Base-by-base conservation (phyloP, 2,797 vertebrate genomes). In the Pelochelys cantorii region DNA sequence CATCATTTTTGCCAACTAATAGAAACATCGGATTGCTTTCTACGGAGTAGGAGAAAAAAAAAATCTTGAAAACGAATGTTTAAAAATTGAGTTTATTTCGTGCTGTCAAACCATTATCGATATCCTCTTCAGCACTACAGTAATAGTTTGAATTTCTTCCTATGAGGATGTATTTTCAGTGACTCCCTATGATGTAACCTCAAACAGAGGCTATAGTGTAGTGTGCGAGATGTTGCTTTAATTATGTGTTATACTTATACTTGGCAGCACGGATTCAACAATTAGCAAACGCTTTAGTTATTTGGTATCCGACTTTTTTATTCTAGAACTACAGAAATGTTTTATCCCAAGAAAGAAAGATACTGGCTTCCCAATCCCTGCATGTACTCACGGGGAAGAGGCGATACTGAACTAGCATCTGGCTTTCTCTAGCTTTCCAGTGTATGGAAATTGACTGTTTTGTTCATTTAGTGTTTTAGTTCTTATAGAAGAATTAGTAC, bases 361-460 rank as follows among this genome's bases (percentile, higher is more conserved):
- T 59, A 18, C 52, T 18, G 59, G 65, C 42, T 54, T 23, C 62
- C 82, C 65, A 7, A 23, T 20, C 27, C 68, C 60, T 52, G 29
- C 18, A 53, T 48, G 81, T n/a, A 11, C 9, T 34, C 31, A 29
- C n/a, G 11, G 12, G 42, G 74, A 31, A 71, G 10, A 68, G 48
- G 31, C 6, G 22, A n/a, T 23, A 27, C 53, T n/a, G 27, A 57
- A 57, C 4, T 59, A 3, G 57, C 56, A 34, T 34, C 37, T 57
- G 81, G 74, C 11, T 18, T 65, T 88, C 79, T 83, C 92, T 92
- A 95, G 87, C 92, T 4, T 68, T 18, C 85, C 81, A 37, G 86
- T 17, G 15, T 93, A 88, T 91, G 93, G 91, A 95, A 94, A 87
- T 86, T 65, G 94, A 93, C 91, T 92, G 90, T 94, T 96, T 95